Base-by-base conservation (phyloP, 2,888 invertebrate genomes). In the Micoletzkya japonica region DNA sequence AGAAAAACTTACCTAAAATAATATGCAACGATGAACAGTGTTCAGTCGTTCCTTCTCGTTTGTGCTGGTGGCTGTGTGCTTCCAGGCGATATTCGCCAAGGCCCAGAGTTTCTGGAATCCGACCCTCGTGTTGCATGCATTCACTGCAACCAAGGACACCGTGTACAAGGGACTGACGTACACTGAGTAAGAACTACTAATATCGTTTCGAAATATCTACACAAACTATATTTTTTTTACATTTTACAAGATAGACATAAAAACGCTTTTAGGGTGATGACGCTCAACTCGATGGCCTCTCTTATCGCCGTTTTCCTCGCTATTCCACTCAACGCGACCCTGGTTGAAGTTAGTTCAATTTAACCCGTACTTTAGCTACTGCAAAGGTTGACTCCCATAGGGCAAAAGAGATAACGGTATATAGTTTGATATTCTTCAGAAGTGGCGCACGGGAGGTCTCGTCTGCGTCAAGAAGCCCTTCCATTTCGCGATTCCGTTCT, bases 161-260 rank as follows among this genome's bases (percentile, higher is more conserved):
- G 63, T 63, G n/a, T 63, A 50, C 63, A 50, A 50, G 2, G 20
- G 34, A 1, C 49, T 63, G 30, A 44, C 63, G 2, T 63, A 63
- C 34, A 50, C 63, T n/a, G 63, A 50, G 63, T 63, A 37, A 61
- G 44, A 32, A n/a, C n/a, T n/a, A n/a, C n/a, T n/a, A n/a, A n/a
- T n/a, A n/a, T n/a, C n/a, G n/a, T n/a, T n/a, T n/a, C n/a, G n/a
- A n/a, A n/a, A n/a, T n/a, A n/a, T n/a, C n/a, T n/a, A n/a, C n/a
- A n/a, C n/a, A n/a, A n/a, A n/a, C n/a, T n/a, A n/a, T n/a, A n/a
- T n/a, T n/a, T 49, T 37, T 2, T 39, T 2, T 4, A 7, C 1
- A 4, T 1, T 37, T 59, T 10, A n/a, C 3, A 4, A 24, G 24
- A 50, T 6, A 39, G 39, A 36, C 10, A 32, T 24, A 58, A 24